Percentiles rank a stretch among this genome's conserved stretches.
Evolutionary conservation across 2,797 vertebrate species (phyloP).

Genomic region (Babyrousa celebensis): DNA sequence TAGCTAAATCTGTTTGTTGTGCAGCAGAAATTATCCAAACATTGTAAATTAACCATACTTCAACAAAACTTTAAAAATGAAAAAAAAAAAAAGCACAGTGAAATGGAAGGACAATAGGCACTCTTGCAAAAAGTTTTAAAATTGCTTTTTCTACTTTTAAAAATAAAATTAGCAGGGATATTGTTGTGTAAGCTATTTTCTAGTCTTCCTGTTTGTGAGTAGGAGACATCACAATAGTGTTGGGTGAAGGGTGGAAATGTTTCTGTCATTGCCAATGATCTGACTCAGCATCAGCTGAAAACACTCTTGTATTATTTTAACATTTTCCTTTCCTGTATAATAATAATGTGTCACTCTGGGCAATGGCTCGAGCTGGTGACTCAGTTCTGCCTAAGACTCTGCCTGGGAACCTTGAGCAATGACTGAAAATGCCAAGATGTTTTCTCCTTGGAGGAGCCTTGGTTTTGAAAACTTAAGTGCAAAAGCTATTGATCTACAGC

Average conservation of each 20-base stretch:
- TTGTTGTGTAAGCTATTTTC: background rate
- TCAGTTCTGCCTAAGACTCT: conserved; percentile 54
- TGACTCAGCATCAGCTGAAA: conserved; percentile 79
- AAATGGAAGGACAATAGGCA: background rate
- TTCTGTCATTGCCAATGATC: background rate
- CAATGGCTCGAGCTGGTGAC: conserved; percentile 63
- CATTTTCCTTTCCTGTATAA: conserved; percentile 75
- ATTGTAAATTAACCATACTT: too few species aligned
- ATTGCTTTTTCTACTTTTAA: background rate
- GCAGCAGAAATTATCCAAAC: too few species aligned
- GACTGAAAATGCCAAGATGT: background rate
- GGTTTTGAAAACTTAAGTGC: background rate
- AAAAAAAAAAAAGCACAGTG: background rate
- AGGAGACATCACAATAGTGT: background rate
- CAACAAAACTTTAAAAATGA: too few species aligned
- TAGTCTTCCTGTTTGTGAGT: background rate
- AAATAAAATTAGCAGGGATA: background rate
- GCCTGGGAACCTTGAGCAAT: conserved; percentile 10
- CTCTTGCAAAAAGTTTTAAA: background rate
- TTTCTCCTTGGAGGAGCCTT: background rate
- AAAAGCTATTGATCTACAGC: background rate
- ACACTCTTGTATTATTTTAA: conserved; percentile 45
- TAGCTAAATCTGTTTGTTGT: too few species aligned
- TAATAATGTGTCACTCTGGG: conserved; percentile 72
- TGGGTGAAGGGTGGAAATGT: background rate